Evolutionary conservation across 1,140 invertebrate species (phyloP), one percentile per base, ranked within the genome.

Genomic region (Lordiphosa collinella): DNA sequence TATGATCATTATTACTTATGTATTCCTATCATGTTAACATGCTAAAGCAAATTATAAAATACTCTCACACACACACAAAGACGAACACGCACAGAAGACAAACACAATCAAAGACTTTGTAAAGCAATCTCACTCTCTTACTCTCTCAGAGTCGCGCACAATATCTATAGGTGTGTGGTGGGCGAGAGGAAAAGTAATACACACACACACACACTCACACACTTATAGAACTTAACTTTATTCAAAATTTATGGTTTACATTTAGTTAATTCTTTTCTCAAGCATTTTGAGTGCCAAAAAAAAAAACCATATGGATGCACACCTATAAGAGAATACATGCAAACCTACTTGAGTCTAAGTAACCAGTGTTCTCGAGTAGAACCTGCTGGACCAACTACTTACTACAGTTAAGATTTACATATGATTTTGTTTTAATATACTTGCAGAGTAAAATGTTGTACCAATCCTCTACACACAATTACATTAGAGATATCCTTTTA

Each of bases 361-460:
- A 32, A 53, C 48, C 11, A 63, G n/a, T 7, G 53, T 53, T 63
- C 59, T 50, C 32, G 47, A 43, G 52, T 63, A 52, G 53, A 61
- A 29, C 44, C 55, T 56, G 66, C 46, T 48, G 63, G 63, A 67
- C 63, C 63, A 67, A 66, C 61, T 66, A 66, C 38, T 56, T 57
- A 66, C 65, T 46, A 47, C 38, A 16, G 54, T 66, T 62, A 63
- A 37, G 50, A 48, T 53, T 40, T 22, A 43, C 8, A 22, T 43
- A 62, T 37, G 9, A 34, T 14, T 11, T 56, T 38, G 13, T 14
- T 31, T 10, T 16, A 13, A 31, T 32, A 36, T 11, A 11, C 35
- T 8, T 11, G 11, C 31, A 9, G 22, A 25, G 22, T 25, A n/a
- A n/a, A n/a, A n/a, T n/a, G n/a, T n/a, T n/a, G n/a, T n/a, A n/a